A percentile compares a stretch with the other conserved stretches of the same genome.
Conservation (phyloP, 2,888 invertebrate species). For the Seladonia tumulorum region DNA sequence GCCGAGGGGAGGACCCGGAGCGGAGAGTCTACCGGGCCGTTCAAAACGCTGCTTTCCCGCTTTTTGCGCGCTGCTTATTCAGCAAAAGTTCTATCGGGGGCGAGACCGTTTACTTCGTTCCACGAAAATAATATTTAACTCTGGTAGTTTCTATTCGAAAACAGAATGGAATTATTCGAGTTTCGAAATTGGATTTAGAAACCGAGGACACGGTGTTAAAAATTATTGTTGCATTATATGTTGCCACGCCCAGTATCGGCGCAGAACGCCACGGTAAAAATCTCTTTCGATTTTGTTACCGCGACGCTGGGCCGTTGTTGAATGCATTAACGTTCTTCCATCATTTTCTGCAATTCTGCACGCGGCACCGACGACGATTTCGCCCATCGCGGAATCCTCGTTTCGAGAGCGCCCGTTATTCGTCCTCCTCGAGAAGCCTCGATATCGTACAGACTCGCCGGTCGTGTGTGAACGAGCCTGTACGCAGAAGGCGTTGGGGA, state of each 20-base stretch:
- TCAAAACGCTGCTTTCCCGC: slow-evolving; percentile 58
- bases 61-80: neutral
- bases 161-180: neutral
- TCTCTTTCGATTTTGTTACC: slow-evolving; percentile 42
- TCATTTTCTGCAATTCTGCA: slow-evolving; percentile 64
- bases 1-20: slow-evolving; percentile 62
- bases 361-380: slow-evolving; percentile 59
- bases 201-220: neutral
- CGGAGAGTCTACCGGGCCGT: slow-evolving; percentile 67
- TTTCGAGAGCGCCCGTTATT: slow-evolving; percentile 70
- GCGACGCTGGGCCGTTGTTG: slow-evolving; percentile 26
- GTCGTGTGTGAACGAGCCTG: slow-evolving; percentile 69
- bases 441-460: slow-evolving; percentile 55
- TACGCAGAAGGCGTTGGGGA: slow-evolving; percentile 59
- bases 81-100: neutral
- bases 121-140: neutral
- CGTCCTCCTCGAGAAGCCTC: slow-evolving; percentile 67
- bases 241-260: slow-evolving; percentile 39
- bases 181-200: neutral
- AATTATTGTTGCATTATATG: neutral
- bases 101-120: neutral
- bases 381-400: slow-evolving; percentile 57
- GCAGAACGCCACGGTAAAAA: neutral
- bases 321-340: slow-evolving; percentile 56
- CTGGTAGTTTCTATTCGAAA: neutral